Evolutionary conservation across 2,888 invertebrate species (phyloP).

Genomic region (Drosophila affinis): DNA sequence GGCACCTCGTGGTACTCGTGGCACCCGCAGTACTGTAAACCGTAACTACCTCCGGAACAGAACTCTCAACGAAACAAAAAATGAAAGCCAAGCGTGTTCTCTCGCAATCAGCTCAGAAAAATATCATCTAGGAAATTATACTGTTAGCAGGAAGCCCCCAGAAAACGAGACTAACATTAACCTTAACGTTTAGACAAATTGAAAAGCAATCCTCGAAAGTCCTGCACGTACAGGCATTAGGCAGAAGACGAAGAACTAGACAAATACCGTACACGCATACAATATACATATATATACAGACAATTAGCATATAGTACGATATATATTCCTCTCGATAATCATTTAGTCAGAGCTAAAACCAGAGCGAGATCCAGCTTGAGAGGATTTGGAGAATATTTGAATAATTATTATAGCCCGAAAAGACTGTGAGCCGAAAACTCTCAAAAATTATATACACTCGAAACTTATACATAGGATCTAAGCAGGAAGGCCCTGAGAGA

Average conservation of each 20-base stretch:
- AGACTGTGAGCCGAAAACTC: constrained; percentile 81
- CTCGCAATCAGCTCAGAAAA: not conserved
- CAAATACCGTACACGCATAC: constrained; percentile 44
- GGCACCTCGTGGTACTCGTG: constrained; percentile 9
- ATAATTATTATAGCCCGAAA: constrained; percentile 75
- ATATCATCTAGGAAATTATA: constrained; percentile 49
- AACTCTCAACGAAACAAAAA: not conserved
- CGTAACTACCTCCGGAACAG: constrained; percentile 65
- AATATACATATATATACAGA: constrained; percentile 14
- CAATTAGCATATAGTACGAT: constrained; percentile 55
- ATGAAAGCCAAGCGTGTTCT: constrained; percentile 47
- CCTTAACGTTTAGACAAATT: constrained; percentile 41
- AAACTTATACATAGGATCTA: constrained; percentile 47
- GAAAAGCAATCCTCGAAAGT: constrained; percentile 67
- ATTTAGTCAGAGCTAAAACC: constrained; percentile 62
- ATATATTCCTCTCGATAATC: constrained; percentile 64
- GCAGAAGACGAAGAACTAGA: constrained; percentile 45
- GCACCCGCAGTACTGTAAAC: constrained; percentile 47
- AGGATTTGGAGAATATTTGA: constrained; percentile 48
- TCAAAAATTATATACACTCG: constrained; percentile 68
- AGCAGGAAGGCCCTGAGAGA: constrained; percentile 10
- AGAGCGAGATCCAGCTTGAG: constrained; percentile 33
- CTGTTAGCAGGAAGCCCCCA: constrained; percentile 39
- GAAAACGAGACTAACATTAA: not conserved
- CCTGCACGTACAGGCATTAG: constrained; percentile 41